Evolutionary conservation across 37 sponge, comb jelly and placozoan genomes (phyloP).

Genomic region (Sycon ciliatum): DNA sequence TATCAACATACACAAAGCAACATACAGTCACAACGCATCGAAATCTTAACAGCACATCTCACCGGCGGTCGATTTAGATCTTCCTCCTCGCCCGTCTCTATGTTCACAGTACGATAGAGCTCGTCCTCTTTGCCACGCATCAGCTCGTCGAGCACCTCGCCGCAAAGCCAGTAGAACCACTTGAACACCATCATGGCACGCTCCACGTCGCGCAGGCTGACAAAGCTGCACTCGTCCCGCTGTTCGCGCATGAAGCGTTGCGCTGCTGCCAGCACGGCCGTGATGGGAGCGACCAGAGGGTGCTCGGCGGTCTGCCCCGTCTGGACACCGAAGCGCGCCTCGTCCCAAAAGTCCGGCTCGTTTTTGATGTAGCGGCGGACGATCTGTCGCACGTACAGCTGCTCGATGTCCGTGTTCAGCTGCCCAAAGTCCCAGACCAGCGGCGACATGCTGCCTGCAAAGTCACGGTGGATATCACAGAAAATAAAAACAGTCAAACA

Average conservation of each 20-base stretch:
- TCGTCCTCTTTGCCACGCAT: slow-evolving; percentile 1
- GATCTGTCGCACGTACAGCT: slow-evolving; percentile 10
- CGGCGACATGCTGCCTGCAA: slow-evolving; percentile 15
- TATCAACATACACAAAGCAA: no score
- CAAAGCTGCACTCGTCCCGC: slow-evolving; percentile 31
- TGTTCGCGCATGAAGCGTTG: slow-evolving; percentile 23
- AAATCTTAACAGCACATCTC: no score
- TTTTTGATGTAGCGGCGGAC: not conserved
- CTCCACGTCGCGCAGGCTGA: slow-evolving; percentile 31
- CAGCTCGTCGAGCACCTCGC: not conserved
- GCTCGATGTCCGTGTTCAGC: slow-evolving; percentile 16
- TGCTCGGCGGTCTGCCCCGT: no score
- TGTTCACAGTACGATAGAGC: no score
- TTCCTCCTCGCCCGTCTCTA: no score
- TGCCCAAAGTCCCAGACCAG: slow-evolving; percentile 37
- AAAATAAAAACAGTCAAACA: no score
- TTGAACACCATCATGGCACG: slow-evolving; percentile 16
- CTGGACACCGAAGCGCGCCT: no score
- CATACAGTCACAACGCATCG: no score
- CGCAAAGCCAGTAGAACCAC: slow-evolving; percentile 19
- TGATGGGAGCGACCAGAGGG: not conserved
- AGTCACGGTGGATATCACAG: no score
- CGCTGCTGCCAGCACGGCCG: slow-evolving; percentile 13
- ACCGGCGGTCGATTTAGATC: no score
- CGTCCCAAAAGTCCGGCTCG: not conserved